Conservation (phyloP, 2,113 vertebrate species). For the Gobiocypris rarus region DNA sequence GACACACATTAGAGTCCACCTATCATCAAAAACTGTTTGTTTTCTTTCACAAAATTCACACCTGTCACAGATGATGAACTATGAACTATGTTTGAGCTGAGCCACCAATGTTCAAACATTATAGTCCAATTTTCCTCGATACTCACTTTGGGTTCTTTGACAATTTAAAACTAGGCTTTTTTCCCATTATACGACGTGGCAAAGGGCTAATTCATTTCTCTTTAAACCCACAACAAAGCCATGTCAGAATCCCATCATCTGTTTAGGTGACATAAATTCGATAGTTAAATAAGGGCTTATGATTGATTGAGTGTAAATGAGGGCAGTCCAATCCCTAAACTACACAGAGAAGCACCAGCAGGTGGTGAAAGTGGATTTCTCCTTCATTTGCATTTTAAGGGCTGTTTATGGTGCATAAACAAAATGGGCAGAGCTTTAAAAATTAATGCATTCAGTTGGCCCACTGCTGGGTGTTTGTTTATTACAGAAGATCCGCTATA, state of each 20-base stretch:
- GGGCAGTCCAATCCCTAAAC: constrained; percentile 1
- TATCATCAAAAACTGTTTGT: constrained; percentile 5
- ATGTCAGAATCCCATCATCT: constrained; percentile 24
- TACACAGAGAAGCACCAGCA: background rate
- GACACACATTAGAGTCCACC: background rate
- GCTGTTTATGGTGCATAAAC: constrained; percentile 26
- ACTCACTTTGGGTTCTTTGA: background rate
- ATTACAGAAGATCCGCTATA: background rate
- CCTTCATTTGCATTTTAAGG: constrained; percentile 36
- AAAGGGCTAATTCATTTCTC: background rate
- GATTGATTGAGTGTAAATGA: constrained; percentile 26
- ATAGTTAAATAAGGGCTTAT: constrained; percentile 16
- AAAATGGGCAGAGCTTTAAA: constrained; percentile 26
- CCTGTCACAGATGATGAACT: constrained; percentile 46
- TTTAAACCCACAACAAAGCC: constrained; percentile 38
- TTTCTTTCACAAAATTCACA: constrained; percentile 26
- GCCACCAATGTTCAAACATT: background rate
- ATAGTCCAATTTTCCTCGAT: constrained; percentile 20
- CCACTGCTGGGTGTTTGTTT: constrained; percentile 26
- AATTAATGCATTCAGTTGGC: constrained; percentile 12
- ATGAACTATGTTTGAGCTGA: background rate
- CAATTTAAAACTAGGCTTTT: background rate
- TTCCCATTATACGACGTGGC: background rate
- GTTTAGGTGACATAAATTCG: background rate
- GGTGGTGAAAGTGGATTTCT: constrained; percentile 28